Conservation (phyloP, 1,140 invertebrate genomes). For the Chelonus insularis region DNA sequence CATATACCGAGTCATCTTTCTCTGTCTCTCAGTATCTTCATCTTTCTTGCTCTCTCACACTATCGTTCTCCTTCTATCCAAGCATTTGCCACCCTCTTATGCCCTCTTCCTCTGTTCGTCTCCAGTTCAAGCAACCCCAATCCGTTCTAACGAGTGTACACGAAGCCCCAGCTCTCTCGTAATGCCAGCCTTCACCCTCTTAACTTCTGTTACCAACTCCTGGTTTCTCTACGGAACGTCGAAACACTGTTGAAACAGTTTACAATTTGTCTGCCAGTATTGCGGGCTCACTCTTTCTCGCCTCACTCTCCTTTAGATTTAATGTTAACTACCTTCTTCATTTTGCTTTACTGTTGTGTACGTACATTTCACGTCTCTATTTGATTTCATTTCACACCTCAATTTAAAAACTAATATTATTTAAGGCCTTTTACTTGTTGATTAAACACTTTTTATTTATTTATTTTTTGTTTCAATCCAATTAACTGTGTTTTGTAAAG, state of each 20-base stretch:
- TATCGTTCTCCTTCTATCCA: not conserved
- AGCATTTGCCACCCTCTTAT: not conserved
- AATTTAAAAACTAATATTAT: no score
- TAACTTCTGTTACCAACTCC: slow-evolving; percentile 20
- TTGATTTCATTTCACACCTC: no score
- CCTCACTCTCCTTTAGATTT: not conserved
- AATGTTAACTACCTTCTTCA: not conserved
- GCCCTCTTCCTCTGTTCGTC: not conserved
- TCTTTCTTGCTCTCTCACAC: not conserved
- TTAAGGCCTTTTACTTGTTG: not conserved
- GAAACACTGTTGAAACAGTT: slow-evolving; percentile 24
- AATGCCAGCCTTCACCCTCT: slow-evolving; percentile 21
- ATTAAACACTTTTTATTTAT: not conserved
- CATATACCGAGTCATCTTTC: not conserved
- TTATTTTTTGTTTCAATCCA: slow-evolving; percentile 16
- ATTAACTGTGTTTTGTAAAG: no score
- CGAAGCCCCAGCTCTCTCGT: slow-evolving; percentile 21
- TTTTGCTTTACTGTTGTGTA: not conserved
- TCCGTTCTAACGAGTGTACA: slow-evolving; percentile 47
- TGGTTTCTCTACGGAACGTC: not conserved
- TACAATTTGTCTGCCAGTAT: slow-evolving; percentile 19
- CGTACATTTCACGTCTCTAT: no score
- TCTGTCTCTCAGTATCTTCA: not conserved
- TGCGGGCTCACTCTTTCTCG: slow-evolving; percentile 14
- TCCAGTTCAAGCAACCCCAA: slow-evolving; percentile 25